Base-by-base conservation (phyloP, 2,113 vertebrate genomes). In the Centropristis striata region DNA sequence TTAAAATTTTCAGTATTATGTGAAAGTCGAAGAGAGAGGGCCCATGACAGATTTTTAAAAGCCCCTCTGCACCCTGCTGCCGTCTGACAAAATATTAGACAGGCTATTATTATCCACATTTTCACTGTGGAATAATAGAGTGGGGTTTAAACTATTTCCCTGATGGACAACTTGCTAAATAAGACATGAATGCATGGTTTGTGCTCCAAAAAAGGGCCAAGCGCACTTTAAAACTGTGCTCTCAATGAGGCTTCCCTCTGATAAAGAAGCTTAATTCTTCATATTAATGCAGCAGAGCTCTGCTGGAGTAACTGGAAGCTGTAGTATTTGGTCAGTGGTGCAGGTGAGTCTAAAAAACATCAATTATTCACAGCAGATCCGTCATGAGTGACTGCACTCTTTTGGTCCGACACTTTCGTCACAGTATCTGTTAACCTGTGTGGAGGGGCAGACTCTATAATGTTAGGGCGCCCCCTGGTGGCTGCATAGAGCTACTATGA, bases 311-410 rank as follows among this genome's bases (percentile, higher is more conserved):
- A 41, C 57, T 21, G 71, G 80, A 47, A 27, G 60, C 76, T 75
- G 59, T 64, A 74, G 57, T 82, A 55, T 86, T 86, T 50, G 65
- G 51, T 44, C 74, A 69, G 25, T 54, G 58, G 49, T 86, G 64
- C 83, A 86, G 81, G 85, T 58, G 75, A 81, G 63, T 76, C 71
- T 87, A 66, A 80, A 81, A 77, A 59, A 21, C 82, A 91, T 93
- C 58, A 87, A 93, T 92, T 81, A 92, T 93, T 93, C 71, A 91
- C 81, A 64, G 59, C 65, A 71, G 72, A 80, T 85, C 84, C 78
- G 85, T 90, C 88, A 84, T 87, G 91, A 86, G 14, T 69, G 80
- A 64, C 86, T 90, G 86, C 76, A 61, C 79, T 71, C 76, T 51
- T 73, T 80, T 65, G 65, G 70, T 57, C 4, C 10, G 75, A 47